Percentiles rank a stretch among this genome's conserved stretches.
phyloP scores from a whole-genome alignment of 2,888 invertebrate species.

The Sclerodermus sp. region DNA sequence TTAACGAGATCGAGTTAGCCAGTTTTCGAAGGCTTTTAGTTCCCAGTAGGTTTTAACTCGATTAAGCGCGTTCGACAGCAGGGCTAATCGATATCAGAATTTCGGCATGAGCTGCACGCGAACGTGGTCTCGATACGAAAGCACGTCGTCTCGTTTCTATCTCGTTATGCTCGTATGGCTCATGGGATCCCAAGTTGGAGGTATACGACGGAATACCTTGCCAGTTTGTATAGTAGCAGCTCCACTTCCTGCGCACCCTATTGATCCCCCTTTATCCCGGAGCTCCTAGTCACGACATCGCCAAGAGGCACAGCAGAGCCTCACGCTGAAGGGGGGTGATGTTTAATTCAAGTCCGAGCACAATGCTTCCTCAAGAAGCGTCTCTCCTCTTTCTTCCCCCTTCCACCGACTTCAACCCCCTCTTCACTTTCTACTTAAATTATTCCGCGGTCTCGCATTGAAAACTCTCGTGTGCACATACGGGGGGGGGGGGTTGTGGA shows the following conservation, averaged over 20 bases:
- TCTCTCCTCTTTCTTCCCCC: conserved; percentile 3
- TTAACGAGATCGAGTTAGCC: too few relatives aligned
- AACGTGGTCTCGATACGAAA: too few relatives aligned
- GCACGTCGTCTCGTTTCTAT: conserved; percentile 19
- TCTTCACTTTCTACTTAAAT: conserved; percentile 33
- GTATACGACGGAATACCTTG: conserved; percentile 30
- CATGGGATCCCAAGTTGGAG: conserved; percentile 27
- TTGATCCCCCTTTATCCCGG: conserved; percentile 36
- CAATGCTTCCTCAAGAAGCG: conserved; percentile 39
- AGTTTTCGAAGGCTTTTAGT: too few relatives aligned
- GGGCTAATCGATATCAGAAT: too few relatives aligned
- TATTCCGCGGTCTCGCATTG: conserved; percentile 36
- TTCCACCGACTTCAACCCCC: conserved; percentile 10
- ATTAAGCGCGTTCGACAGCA: too few relatives aligned
- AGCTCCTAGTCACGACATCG: conserved; percentile 41
- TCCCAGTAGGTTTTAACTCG: too few relatives aligned
- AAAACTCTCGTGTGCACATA: conserved; percentile 20
- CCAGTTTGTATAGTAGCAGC: conserved; percentile 37
- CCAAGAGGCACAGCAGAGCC: conserved; percentile 37
- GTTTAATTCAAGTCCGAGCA: conserved; percentile 43
- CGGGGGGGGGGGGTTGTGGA: too few relatives aligned
- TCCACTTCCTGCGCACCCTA: conserved; percentile 36
- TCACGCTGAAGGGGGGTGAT: conserved; percentile 36
- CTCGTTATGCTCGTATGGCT: conserved; percentile 26
- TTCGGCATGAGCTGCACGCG: too few relatives aligned